These are phyloP conservation scores for Protobothrops flavoviridis DNA, from an alignment of 2,113 vertebrate genomes.

Conservation along the genomic window DNA sequence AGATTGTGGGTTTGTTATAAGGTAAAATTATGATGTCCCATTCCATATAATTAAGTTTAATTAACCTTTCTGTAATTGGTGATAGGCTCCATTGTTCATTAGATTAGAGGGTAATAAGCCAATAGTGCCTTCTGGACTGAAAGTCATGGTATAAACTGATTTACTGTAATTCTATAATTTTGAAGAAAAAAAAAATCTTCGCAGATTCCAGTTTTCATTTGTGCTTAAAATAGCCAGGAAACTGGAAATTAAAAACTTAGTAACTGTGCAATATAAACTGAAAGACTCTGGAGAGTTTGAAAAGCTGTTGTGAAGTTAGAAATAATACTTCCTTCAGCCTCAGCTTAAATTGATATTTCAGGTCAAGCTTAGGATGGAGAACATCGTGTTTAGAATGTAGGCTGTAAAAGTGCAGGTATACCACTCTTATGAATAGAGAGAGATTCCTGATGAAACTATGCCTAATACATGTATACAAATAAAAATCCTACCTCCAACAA, in stretches of 20 bases:
- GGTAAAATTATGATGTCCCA: neutral
- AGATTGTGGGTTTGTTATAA: neutral
- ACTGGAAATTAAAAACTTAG: too few relatives aligned
- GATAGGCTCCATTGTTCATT: neutral
- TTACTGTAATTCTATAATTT: neutral
- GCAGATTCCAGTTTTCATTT: too few relatives aligned
- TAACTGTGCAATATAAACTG: too few relatives aligned
- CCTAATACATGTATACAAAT: neutral
- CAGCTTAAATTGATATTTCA: too few relatives aligned
- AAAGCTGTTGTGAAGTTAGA: too few relatives aligned
- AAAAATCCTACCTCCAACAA: neutral
- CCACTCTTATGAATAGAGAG: neutral
- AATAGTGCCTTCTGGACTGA: neutral
- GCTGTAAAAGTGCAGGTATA: too few relatives aligned
- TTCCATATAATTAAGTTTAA: neutral
- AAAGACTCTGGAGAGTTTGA: too few relatives aligned
- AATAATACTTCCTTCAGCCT: too few relatives aligned
- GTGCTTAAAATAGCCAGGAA: too few relatives aligned
- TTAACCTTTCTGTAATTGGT: neutral
- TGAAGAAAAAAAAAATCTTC: too few relatives aligned
- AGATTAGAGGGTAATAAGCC: neutral
- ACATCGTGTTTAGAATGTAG: too few relatives aligned
- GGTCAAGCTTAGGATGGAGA: too few relatives aligned
- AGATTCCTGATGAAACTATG: neutral
- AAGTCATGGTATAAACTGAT: neutral